Evolutionary conservation across 2,113 vertebrate genomes (phyloP).

Genomic region (Phylloscopus trochilus): DNA sequence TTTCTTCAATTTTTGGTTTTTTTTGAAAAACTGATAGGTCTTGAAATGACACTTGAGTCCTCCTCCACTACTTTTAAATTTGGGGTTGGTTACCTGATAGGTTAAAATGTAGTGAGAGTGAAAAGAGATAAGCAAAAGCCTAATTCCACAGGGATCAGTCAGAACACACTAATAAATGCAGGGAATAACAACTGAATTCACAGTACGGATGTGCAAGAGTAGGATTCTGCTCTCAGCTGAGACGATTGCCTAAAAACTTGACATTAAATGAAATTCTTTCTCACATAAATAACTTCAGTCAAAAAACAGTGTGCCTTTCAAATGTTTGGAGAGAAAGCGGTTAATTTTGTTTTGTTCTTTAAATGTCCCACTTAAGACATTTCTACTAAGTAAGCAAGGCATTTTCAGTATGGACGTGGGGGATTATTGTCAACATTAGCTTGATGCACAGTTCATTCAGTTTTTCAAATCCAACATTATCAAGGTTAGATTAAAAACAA

Average conservation of each 20-base stretch:
- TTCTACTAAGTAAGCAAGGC: neutral
- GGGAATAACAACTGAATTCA: neutral
- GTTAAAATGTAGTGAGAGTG: neutral
- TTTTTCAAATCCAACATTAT: neutral
- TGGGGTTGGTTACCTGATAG: neutral
- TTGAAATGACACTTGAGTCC: neutral
- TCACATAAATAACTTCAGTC: neutral
- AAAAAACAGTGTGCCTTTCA: neutral
- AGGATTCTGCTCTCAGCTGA: neutral
- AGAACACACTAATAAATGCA: neutral
- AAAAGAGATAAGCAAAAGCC: neutral
- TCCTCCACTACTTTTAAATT: neutral
- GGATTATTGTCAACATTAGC: neutral
- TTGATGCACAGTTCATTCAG: neutral
- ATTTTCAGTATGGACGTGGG: neutral
- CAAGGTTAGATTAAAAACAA: neutral
- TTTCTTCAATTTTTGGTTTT: neutral
- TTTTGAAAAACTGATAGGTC: neutral
- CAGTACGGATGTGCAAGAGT: neutral
- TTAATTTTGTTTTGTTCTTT: neutral
- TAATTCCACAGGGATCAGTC: neutral
- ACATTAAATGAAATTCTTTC: neutral
- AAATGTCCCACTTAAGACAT: neutral
- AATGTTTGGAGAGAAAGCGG: neutral
- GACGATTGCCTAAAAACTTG: neutral